Conservation (phyloP, 2,888 invertebrate genomes). For the Tethea ocularis region DNA sequence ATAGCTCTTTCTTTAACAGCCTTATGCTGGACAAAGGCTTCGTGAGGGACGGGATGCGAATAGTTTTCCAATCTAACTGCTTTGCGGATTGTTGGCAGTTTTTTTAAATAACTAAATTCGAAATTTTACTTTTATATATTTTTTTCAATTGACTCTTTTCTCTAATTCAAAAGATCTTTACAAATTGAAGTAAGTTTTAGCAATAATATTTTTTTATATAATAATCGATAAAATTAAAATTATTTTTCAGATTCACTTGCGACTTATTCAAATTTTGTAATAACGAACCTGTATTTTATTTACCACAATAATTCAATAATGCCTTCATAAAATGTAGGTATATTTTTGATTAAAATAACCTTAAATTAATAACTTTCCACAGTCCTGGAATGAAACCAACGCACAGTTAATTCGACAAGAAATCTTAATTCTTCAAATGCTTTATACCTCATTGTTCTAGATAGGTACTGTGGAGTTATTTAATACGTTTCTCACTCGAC, state of each 20-base stretch:
- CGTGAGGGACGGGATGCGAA: conserved; percentile 34
- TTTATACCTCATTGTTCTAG: conserved; percentile 32
- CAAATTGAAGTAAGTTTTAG: too few relatives aligned
- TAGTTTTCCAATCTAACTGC: conserved; percentile 36
- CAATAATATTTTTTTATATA: too few relatives aligned
- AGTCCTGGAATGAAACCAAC: too few relatives aligned
- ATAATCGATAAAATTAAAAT: too few relatives aligned
- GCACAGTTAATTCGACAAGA: not conserved
- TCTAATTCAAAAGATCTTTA: too few relatives aligned
- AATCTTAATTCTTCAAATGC: conserved; percentile 3
- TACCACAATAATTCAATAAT: too few relatives aligned
- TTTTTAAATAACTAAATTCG: not conserved
- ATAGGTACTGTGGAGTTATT: conserved; percentile 34
- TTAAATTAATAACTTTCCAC: too few relatives aligned
- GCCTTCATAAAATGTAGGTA: too few relatives aligned
- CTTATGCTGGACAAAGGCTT: conserved; percentile 50
- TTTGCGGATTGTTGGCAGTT: conserved; percentile 1
- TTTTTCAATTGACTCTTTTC: not conserved
- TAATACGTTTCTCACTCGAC: conserved; percentile 25
- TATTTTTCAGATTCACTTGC: too few relatives aligned
- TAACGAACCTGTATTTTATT: too few relatives aligned
- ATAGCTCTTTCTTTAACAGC: conserved; percentile 56
- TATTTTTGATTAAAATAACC: too few relatives aligned
- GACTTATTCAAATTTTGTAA: too few relatives aligned
- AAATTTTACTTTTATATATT: not conserved